These are phyloP conservation scores for Zaprionus ornatus DNA, from an alignment of 1,140 invertebrate species.

Conservation along the genomic window DNA sequence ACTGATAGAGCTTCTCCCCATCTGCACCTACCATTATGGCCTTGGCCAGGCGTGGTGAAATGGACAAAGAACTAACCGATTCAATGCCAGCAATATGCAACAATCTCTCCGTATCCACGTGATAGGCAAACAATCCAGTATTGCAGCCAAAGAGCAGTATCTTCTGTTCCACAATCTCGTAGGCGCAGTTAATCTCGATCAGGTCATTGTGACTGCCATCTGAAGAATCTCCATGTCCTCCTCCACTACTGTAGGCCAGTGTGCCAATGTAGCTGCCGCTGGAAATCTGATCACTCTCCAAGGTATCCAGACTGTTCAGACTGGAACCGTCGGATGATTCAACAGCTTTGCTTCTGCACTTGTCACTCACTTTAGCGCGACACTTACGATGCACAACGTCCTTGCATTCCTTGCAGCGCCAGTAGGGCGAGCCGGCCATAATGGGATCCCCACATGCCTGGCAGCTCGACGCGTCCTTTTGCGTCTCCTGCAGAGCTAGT, in stretches of 20 bases:
- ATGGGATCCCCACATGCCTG: slow-evolving; percentile 62
- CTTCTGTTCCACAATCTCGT: slow-evolving; percentile 71
- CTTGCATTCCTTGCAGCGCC: slow-evolving; percentile 81
- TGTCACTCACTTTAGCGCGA: slow-evolving; percentile 50
- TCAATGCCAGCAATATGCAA: slow-evolving; percentile 87
- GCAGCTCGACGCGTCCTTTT: slow-evolving; percentile 39
- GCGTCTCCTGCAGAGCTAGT: slow-evolving; percentile 63
- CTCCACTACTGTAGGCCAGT: slow-evolving; percentile 50
- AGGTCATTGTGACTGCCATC: background rate
- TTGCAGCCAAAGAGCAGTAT: slow-evolving; percentile 74
- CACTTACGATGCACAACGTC: slow-evolving; percentile 70
- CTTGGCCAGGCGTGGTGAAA: slow-evolving; percentile 85
- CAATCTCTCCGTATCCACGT: slow-evolving; percentile 74
- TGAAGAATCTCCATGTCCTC: background rate
- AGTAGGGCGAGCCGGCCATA: slow-evolving; percentile 64
- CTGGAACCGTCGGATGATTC: slow-evolving; percentile 35
- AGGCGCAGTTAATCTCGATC: slow-evolving; percentile 77
- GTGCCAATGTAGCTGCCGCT: slow-evolving; percentile 58
- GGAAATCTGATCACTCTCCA: slow-evolving; percentile 23
- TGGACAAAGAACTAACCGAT: slow-evolving; percentile 87
- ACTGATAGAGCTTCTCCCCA: slow-evolving; percentile 87
- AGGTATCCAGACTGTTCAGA: slow-evolving; percentile 44
- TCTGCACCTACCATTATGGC: slow-evolving; percentile 89
- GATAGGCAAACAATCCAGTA: slow-evolving; percentile 76
- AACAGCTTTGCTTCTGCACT: slow-evolving; percentile 51